Evolutionary conservation across 2,888 invertebrate species (phyloP).

Genomic region (Drosophila merina): DNA sequence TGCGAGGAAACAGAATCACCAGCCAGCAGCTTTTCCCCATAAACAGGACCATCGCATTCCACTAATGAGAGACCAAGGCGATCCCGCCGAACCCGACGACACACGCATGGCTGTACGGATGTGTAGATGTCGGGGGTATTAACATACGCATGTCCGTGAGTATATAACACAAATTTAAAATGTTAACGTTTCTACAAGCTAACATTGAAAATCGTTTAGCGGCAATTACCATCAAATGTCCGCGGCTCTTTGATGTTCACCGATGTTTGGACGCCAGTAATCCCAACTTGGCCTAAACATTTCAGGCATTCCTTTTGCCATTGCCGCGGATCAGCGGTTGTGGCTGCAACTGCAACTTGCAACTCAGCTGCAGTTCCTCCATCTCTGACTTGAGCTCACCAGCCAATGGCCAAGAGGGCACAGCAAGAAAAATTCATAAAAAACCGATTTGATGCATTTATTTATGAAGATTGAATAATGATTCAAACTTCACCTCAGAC

Average conservation of each 20-base stretch:
- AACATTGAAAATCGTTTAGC: slow-evolving; percentile 81
- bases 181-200: slow-evolving; percentile 79
- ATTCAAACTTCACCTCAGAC: no score
- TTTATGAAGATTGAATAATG: no score
- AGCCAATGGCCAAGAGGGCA: slow-evolving; percentile 18
- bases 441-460: no score
- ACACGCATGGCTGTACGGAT: slow-evolving; percentile 39
- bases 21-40: slow-evolving; percentile 12
- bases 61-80: slow-evolving; percentile 34
- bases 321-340: slow-evolving; percentile 57
- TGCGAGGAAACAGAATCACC: slow-evolving; percentile 20
- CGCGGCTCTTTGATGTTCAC: slow-evolving; percentile 73
- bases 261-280: slow-evolving; percentile 80
- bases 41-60: slow-evolving; percentile 38
- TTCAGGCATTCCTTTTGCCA: slow-evolving; percentile 75
- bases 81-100: slow-evolving; percentile 11
- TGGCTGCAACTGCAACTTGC: slow-evolving; percentile 16
- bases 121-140: slow-evolving; percentile 36
- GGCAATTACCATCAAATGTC: slow-evolving; percentile 81
- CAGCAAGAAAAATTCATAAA: slow-evolving; percentile 1
- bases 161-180: slow-evolving; percentile 81
- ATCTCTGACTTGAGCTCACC: slow-evolving; percentile 3
- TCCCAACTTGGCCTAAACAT: slow-evolving; percentile 78
- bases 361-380: slow-evolving; percentile 9
- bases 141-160: slow-evolving; percentile 65